Base-by-base conservation (phyloP, 2,888 invertebrate genomes). In the Euproctis similis region DNA sequence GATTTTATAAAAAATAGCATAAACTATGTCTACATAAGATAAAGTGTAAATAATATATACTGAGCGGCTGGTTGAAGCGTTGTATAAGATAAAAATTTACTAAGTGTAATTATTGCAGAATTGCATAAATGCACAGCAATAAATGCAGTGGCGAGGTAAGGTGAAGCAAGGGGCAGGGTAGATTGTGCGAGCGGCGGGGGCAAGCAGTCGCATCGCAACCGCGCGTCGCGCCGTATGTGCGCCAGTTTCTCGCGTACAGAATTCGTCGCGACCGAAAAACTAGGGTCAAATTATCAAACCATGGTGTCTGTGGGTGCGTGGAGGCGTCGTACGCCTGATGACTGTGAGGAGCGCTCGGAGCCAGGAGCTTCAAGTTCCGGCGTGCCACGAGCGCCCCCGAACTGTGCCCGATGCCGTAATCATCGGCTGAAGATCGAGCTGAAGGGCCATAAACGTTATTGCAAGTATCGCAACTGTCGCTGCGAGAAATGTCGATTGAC, bases 371-470 rank as follows among this genome's bases (percentile, higher is more conserved):
- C 78, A 58, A 77, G 89, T 68, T 87, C 89, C 30, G 74, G 84
- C 31, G 87, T 87, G 24, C 90, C 93, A 8, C 88, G 95, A 34
- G 93, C 94, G 39, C 94, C 94, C 4, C 96, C 96, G 9, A 96
- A 95, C 78, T 97, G 96, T 74, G 95, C 95, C 23, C 90, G 96
- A 13, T 97, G 97, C 74, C 88, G 95, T 36, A 96, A 96, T 85
- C 97, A 97, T 76, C 89, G 92, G n/a, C 86, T 94, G 60, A 94
- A 94, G 70, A 91, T 94, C 46, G 90, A 91, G 71, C 87, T 96
- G 42, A 95, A 95, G 75, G 96, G 95, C 8, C 97, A 97, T 85
- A 97, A 97, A 72, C 88, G 95, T 14, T 95, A 95, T 78, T 97
- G 97, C 87, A 89, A 90, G 59, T 96, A 87, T 77, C 90, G 94